Conservation (phyloP, 2,113 vertebrate species). For the Mandrillus leucophaeus region DNA sequence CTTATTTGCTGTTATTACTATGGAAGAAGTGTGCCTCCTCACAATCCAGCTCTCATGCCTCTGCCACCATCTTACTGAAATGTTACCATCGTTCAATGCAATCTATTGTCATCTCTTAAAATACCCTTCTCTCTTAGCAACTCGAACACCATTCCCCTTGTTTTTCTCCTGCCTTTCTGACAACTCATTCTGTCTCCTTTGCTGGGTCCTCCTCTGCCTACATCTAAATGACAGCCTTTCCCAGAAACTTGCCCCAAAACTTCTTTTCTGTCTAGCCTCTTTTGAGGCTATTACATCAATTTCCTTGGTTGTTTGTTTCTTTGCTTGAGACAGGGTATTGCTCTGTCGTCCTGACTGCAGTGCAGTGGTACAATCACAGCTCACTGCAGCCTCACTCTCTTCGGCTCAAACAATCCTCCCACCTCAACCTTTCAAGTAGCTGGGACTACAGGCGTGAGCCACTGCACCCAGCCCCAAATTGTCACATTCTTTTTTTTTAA, state of each 20-base stretch:
- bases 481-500: too few species aligned
- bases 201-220: neutral
- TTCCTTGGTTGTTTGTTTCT: neutral
- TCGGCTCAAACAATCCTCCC: too few species aligned
- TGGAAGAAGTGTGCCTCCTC: neutral
- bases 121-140: neutral
- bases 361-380: too few species aligned
- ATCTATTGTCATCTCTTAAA: neutral
- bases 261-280: neutral
- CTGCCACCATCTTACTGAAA: accelerated
- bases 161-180: neutral
- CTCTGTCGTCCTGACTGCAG: too few species aligned
- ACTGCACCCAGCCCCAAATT: too few species aligned
- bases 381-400: too few species aligned
- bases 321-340: too few species aligned
- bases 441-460: too few species aligned
- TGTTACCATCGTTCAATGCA: neutral
- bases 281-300: neutral
- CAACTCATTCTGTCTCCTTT: neutral
- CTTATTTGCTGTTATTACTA: neutral
- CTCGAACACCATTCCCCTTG: neutral
- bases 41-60: neutral
- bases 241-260: neutral
- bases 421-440: too few species aligned
- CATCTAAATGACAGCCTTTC: neutral